Evolutionary conservation across 2,888 invertebrate species (phyloP).

Genomic region (Leptinotarsa rubiginosa): DNA sequence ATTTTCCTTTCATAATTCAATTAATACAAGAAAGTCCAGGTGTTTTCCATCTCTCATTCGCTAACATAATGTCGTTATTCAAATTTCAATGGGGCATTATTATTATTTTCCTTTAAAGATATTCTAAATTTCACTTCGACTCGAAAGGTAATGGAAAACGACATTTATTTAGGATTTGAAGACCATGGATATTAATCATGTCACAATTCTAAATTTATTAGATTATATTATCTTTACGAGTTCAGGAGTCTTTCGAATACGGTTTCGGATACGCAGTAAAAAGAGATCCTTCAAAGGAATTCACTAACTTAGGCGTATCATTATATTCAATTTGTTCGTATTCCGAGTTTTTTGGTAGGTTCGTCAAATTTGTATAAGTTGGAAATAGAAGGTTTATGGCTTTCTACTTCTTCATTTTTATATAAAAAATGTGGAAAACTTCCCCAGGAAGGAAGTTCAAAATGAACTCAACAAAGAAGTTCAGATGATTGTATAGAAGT

Average conservation of each 20-base stretch:
- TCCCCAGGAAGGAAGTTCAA: too few relatives aligned
- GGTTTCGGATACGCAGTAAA: background rate
- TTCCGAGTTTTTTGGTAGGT: too few relatives aligned
- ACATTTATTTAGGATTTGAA: background rate
- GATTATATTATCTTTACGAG: background rate
- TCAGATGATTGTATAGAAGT: too few relatives aligned
- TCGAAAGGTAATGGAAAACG: background rate
- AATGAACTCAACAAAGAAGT: too few relatives aligned
- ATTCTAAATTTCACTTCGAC: background rate
- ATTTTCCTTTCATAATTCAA: background rate
- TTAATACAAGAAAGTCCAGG: background rate
- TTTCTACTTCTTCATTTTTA: too few relatives aligned
- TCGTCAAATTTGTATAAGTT: too few relatives aligned
- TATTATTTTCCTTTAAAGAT: background rate
- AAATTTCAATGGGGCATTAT: constrained; percentile 2
- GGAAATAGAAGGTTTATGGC: too few relatives aligned
- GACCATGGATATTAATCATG: background rate
- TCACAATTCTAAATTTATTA: background rate
- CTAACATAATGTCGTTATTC: constrained; percentile 1
- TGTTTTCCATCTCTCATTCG: background rate
- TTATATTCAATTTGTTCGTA: background rate
- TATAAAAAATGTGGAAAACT: too few relatives aligned
- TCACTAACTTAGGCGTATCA: background rate
- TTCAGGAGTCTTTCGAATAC: background rate
- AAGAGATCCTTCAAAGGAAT: background rate